Evolutionary conservation across 2,888 invertebrate species (phyloP).

Genomic region (Loripinus fragilis): DNA sequence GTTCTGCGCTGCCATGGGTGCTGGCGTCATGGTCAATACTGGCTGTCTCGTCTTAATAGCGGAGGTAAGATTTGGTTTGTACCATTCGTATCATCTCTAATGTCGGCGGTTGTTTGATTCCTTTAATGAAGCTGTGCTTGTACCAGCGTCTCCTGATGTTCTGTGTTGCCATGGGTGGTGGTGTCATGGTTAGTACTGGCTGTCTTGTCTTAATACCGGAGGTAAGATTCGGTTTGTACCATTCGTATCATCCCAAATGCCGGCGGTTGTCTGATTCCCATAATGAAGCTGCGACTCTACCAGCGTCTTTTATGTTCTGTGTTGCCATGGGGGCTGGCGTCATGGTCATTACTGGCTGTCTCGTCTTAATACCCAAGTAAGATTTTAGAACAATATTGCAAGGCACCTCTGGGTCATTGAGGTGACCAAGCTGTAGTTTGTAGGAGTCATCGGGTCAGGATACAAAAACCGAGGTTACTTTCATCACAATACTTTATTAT

Average conservation of each 20-base stretch:
- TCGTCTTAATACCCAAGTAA: slow-evolving; percentile 87
- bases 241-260: slow-evolving; percentile 86
- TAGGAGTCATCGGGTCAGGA: no score
- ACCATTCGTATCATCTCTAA: slow-evolving; percentile 86
- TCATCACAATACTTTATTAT: no score
- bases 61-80: slow-evolving; percentile 86
- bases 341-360: slow-evolving; percentile 86
- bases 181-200: slow-evolving; percentile 86
- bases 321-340: slow-evolving; percentile 87
- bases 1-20: slow-evolving; percentile 86
- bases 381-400: no score
- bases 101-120: slow-evolving; percentile 86
- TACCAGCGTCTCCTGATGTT: slow-evolving; percentile 85
- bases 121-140: slow-evolving; percentile 85
- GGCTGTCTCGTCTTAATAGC: slow-evolving; percentile 87
- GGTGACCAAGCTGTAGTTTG: no score
- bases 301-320: slow-evolving; percentile 85
- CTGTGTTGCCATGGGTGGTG: slow-evolving; percentile 86
- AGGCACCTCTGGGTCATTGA: no score
- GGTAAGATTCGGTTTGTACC: slow-evolving; percentile 85
- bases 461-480: no score
- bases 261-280: slow-evolving; percentile 86
- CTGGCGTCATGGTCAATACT: slow-evolving; percentile 86
- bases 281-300: slow-evolving; percentile 85
- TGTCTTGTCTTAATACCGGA: slow-evolving; percentile 87